These are phyloP conservation scores for Symphodus melops DNA, from an alignment of 2,113 vertebrate species.

Conservation along the genomic window DNA sequence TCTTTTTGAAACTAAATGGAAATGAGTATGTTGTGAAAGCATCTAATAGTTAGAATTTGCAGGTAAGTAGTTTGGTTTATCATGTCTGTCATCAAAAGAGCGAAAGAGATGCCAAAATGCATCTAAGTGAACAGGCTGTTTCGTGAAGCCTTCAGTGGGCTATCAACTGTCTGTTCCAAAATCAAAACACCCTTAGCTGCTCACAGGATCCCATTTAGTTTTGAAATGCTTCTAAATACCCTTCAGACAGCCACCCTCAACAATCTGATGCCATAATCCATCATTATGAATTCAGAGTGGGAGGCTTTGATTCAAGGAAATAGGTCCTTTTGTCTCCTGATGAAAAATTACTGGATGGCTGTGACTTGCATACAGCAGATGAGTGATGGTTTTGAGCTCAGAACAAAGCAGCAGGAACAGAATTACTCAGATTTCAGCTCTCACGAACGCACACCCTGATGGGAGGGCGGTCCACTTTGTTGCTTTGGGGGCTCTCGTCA, in stretches of 20 bases:
- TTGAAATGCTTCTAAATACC: conserved; percentile 60
- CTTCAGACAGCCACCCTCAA: conserved; percentile 53
- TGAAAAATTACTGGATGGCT: conserved; percentile 59
- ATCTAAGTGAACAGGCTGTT: conserved; percentile 18
- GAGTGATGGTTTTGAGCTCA: conserved; percentile 45
- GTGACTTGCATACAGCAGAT: conserved; percentile 29
- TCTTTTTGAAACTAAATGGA: background rate
- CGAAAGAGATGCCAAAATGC: conserved; percentile 4
- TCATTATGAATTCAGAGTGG: conserved; percentile 62
- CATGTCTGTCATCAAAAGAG: background rate
- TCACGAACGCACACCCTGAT: conserved; percentile 8
- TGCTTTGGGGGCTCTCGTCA: background rate
- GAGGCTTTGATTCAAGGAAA: conserved; percentile 56
- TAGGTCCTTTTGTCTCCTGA: conserved; percentile 57
- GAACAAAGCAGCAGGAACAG: conserved; percentile 48
- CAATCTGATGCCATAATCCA: conserved; percentile 64
- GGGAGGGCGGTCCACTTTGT: conserved; percentile 2
- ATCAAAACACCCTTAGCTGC: conserved; percentile 42
- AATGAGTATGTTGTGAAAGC: background rate
- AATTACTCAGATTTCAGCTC: conserved; percentile 41
- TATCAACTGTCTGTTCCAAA: conserved; percentile 42
- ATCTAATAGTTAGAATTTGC: background rate
- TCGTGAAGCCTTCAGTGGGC: conserved; percentile 5
- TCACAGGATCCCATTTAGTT: conserved; percentile 51
- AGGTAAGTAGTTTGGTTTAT: background rate